Evolutionary conservation across 2,113 vertebrate genomes (phyloP).

Genomic region (Rhinogobius similis): DNA sequence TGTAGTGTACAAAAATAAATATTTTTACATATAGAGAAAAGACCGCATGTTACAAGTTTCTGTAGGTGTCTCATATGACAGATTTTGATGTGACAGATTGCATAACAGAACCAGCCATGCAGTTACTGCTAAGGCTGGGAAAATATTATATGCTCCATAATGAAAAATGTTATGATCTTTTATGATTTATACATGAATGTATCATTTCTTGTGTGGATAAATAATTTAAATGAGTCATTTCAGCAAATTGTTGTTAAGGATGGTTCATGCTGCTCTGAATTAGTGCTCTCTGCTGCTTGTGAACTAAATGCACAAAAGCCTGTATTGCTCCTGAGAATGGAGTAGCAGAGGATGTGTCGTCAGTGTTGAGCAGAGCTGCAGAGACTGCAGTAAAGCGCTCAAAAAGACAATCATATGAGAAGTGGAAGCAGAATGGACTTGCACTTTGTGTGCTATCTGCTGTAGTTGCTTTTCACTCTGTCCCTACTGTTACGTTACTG

Average conservation of each 20-base stretch:
- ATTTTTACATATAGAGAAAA: not conserved
- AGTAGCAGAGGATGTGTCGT: slow-evolving; percentile 6
- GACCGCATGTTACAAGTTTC: not conserved
- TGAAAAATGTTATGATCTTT: slow-evolving; percentile 29
- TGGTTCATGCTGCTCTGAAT: not conserved
- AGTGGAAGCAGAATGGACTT: slow-evolving; percentile 16
- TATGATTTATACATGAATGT: slow-evolving; percentile 26
- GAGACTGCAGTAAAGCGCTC: slow-evolving; percentile 27
- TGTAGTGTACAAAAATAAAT: not conserved
- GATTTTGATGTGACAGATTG: slow-evolving; percentile 8
- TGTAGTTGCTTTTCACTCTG: slow-evolving; percentile 22
- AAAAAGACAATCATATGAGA: slow-evolving; percentile 24
- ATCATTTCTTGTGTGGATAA: slow-evolving; percentile 38
- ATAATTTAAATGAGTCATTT: slow-evolving; percentile 36
- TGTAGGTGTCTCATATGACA: slow-evolving; percentile 8
- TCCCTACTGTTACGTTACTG: slow-evolving; percentile 7
- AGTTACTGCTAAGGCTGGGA: slow-evolving; percentile 8
- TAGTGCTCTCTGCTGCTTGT: not conserved
- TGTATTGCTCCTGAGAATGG: slow-evolving; percentile 54
- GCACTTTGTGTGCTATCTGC: slow-evolving; percentile 37
- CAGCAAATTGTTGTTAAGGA: not conserved
- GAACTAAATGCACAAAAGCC: slow-evolving; percentile 42
- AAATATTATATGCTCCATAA: slow-evolving; percentile 36
- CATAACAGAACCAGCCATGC: slow-evolving; percentile 31
- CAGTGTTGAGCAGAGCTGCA: slow-evolving; percentile 8